phyloP scores from a whole-genome alignment of 2,888 invertebrate species.

The Drosophila suboccidentalis region DNA sequence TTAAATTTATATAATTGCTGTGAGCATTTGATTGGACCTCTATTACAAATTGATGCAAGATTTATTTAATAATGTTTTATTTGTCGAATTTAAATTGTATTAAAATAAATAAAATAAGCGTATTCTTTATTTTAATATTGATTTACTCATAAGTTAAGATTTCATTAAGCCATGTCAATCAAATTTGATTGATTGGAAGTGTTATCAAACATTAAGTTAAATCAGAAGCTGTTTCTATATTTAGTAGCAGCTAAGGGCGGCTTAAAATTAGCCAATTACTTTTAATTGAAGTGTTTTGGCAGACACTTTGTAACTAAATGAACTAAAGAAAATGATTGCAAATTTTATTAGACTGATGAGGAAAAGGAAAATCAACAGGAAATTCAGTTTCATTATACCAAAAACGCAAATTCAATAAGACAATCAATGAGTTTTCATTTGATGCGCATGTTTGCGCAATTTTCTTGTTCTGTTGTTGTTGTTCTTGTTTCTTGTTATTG shows the following conservation, averaged over 20 bases:
- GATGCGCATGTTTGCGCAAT: constrained; percentile 67
- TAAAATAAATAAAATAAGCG: no score
- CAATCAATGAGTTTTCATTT: constrained; percentile 76
- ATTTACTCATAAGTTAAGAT: background rate
- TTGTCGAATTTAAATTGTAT: no score
- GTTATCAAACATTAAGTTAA: background rate
- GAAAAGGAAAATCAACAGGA: constrained; percentile 9
- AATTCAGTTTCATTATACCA: constrained; percentile 26
- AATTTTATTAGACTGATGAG: constrained; percentile 38
- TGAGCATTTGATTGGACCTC: no score
- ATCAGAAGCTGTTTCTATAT: background rate
- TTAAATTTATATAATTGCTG: no score
- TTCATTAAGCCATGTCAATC: background rate
- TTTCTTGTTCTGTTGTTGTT: constrained; percentile 16
- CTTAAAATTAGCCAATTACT: constrained; percentile 16
- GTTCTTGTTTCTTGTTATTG: constrained; percentile 14
- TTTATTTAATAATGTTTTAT: no score
- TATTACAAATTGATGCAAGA: no score
- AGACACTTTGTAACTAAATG: background rate
- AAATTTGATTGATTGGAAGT: background rate
- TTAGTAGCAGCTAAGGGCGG: background rate
- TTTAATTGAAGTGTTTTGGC: constrained; percentile 42
- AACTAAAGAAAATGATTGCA: constrained; percentile 19
- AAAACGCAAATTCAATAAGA: constrained; percentile 67
- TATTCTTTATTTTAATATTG: background rate